Evolutionary conservation across 1,140 invertebrate genomes (phyloP).

Genomic region (Aphaenogaster floridana): DNA sequence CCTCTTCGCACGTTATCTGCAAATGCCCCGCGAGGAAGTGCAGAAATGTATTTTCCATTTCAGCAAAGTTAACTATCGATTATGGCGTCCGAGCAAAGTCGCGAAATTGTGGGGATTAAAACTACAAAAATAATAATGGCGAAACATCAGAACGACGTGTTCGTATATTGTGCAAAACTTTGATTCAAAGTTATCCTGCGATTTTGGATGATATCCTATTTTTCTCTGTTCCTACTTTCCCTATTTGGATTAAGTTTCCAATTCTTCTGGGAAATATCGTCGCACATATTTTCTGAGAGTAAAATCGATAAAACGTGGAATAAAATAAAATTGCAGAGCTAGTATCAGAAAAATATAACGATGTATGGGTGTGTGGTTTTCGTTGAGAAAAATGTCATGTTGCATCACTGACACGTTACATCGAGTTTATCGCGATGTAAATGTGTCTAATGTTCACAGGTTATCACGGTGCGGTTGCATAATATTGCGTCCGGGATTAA

Average conservation of each 20-base stretch:
- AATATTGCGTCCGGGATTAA: conserved; percentile 45
- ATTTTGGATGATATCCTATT: neutral
- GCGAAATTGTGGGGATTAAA: neutral
- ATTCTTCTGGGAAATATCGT: conserved; percentile 3
- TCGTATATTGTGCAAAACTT: neutral
- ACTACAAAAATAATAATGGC: conserved; percentile 14
- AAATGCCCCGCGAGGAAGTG: neutral
- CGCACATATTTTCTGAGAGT: neutral
- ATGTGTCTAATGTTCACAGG: conserved; percentile 10
- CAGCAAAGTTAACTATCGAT: neutral
- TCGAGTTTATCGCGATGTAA: conserved; percentile 12
- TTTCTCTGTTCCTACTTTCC: neutral
- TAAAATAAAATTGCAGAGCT: neutral
- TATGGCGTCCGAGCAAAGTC: neutral
- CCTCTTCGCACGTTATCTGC: conserved; percentile 48
- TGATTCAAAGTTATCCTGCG: neutral
- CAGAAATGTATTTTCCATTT: conserved; percentile 40
- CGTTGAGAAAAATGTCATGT: neutral
- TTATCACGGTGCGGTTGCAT: conserved; percentile 9
- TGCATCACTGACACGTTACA: neutral
- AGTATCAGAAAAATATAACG: neutral
- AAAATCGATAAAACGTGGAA: neutral
- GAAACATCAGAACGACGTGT: neutral
- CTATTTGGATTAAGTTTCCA: conserved; percentile 15
- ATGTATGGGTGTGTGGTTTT: neutral